These are phyloP conservation scores for Euplagia quadripunctaria DNA, from an alignment of 2,888 invertebrate species.

Conservation along the genomic window DNA sequence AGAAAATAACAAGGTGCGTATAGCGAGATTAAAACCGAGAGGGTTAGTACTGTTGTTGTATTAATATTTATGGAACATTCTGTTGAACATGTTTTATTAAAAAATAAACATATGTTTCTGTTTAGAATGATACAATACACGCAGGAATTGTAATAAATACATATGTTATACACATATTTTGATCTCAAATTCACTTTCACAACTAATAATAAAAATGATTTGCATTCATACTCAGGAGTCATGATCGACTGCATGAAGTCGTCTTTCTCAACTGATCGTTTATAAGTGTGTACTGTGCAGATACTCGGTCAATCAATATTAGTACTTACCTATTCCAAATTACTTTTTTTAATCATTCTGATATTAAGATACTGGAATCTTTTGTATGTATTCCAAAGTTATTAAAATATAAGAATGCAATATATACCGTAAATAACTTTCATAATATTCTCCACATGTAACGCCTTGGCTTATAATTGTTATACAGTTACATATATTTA, in stretches of 20 bases:
- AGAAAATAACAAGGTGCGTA: constrained; percentile 84
- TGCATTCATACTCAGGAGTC: too few species aligned
- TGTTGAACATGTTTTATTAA: constrained; percentile 31
- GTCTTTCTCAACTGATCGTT: too few species aligned
- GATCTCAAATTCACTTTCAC: too few species aligned
- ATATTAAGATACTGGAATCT: not conserved
- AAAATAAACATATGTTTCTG: constrained; percentile 18
- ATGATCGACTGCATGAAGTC: too few species aligned
- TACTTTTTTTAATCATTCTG: not conserved
- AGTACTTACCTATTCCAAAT: not conserved
- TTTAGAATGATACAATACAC: not conserved
- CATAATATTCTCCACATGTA: too few species aligned
- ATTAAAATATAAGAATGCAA: not conserved
- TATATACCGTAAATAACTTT: too few species aligned
- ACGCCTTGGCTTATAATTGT: too few species aligned
- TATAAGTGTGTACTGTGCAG: too few species aligned
- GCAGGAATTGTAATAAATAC: not conserved
- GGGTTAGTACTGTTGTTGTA: constrained; percentile 67
- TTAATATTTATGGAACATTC: constrained; percentile 46
- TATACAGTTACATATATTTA: too few species aligned
- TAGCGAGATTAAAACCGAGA: constrained; percentile 80
- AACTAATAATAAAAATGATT: too few species aligned
- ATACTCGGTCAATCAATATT: too few species aligned
- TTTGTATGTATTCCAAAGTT: not conserved
- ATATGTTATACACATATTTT: too few species aligned